These are phyloP conservation scores for Drosophila differens DNA, from an alignment of 2,888 invertebrate species.

Conservation along the genomic window DNA sequence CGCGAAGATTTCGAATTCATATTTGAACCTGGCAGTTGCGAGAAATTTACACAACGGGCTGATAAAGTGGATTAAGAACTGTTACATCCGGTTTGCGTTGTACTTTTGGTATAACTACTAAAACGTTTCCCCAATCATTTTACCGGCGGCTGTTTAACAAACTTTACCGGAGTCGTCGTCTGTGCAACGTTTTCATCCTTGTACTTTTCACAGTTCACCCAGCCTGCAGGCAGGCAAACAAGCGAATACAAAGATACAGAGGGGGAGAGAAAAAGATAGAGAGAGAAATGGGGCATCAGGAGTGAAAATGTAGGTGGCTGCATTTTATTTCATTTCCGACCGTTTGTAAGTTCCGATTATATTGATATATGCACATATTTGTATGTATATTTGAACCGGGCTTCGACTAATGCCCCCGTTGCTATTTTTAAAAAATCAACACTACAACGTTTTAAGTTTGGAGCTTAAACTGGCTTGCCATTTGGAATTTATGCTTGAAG, in stretches of 20 bases:
- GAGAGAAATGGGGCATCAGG: not conserved
- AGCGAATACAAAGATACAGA: not conserved
- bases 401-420: too few relatives aligned
- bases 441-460: slow-evolving; percentile 4
- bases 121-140: slow-evolving; percentile 61
- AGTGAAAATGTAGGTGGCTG: slow-evolving; percentile 19
- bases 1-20: slow-evolving; percentile 14
- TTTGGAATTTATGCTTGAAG: slow-evolving; percentile 20
- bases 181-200: slow-evolving; percentile 14
- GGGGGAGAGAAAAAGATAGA: not conserved
- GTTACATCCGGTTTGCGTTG: slow-evolving; percentile 41
- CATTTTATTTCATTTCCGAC: slow-evolving; percentile 59
- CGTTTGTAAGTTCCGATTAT: slow-evolving; percentile 22
- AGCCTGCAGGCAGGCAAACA: slow-evolving; percentile 39
- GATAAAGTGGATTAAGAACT: slow-evolving; percentile 38
- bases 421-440: slow-evolving; percentile 8
- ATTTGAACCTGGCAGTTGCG: slow-evolving; percentile 24
- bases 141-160: slow-evolving; percentile 60
- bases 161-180: slow-evolving; percentile 47
- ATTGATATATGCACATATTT: slow-evolving; percentile 34
- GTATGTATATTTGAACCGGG: slow-evolving; percentile 9
- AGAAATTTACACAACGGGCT: slow-evolving; percentile 14
- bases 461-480: not conserved
- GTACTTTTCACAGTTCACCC: slow-evolving; percentile 27
- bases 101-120: slow-evolving; percentile 26